phyloP scores from a whole-genome alignment of 2,888 invertebrate genomes.

The Clepsis dumicolana region DNA sequence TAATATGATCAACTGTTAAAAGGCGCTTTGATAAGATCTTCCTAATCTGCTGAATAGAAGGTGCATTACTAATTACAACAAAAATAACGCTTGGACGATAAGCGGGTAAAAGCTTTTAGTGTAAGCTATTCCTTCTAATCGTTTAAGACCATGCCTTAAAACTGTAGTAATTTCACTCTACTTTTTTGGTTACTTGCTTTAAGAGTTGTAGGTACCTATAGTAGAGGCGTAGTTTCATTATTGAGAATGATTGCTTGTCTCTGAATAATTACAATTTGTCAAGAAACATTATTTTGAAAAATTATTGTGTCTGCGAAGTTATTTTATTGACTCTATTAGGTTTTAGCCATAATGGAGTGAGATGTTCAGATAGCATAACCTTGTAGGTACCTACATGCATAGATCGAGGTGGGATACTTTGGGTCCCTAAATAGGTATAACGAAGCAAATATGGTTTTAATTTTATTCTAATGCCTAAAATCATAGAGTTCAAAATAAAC shows the following conservation, averaged over 20 bases:
- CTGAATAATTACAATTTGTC: too few species aligned
- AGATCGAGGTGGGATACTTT: not conserved
- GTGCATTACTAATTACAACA: conserved; percentile 27
- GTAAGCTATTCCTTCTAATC: not conserved
- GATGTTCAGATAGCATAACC: not conserved
- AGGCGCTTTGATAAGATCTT: conserved; percentile 5
- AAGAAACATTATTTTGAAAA: too few species aligned
- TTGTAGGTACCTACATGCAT: too few species aligned
- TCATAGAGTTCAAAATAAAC: not conserved
- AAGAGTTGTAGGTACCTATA: too few species aligned
- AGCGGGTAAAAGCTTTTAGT: conserved; percentile 38
- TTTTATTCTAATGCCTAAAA: not conserved
- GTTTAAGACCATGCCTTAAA: not conserved
- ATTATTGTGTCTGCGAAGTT: too few species aligned
- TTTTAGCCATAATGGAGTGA: not conserved
- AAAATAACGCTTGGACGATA: conserved; percentile 26
- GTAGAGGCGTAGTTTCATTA: too few species aligned
- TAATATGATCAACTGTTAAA: conserved; percentile 9
- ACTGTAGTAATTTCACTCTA: not conserved
- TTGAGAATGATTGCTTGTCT: too few species aligned
- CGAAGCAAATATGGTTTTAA: too few species aligned
- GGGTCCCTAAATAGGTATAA: not conserved
- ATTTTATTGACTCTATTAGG: too few species aligned
- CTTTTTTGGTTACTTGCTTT: not conserved
- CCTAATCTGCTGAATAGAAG: conserved; percentile 20